A percentile compares a stretch with the other conserved stretches of the same genome.
These are phyloP conservation scores for Microchrysa polita DNA, from an alignment of 2,888 invertebrate genomes.

Conservation along the genomic window DNA sequence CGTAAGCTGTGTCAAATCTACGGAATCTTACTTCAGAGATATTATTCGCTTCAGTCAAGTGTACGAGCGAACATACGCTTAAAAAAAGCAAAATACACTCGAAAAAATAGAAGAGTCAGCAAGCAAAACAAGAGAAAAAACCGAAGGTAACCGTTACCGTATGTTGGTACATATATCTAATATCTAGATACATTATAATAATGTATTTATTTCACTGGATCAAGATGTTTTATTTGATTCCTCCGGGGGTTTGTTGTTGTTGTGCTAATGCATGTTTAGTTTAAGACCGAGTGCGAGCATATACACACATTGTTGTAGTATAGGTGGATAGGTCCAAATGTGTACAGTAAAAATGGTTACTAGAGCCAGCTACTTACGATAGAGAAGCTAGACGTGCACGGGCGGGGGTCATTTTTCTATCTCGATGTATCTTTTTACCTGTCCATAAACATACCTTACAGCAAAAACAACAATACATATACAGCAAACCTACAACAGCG, in stretches of 20 bases:
- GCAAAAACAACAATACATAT: no score
- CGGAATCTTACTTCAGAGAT: no score
- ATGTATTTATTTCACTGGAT: constrained; percentile 27
- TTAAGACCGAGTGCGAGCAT: background rate
- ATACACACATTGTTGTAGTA: no score
- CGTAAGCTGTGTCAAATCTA: no score
- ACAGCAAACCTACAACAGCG: no score
- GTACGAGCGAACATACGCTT: constrained; percentile 35
- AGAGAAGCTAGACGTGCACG: background rate
- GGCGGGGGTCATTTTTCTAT: constrained; percentile 23
- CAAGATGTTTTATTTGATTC: constrained; percentile 2
- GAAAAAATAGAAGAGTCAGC: background rate
- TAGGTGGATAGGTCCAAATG: no score
- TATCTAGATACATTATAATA: background rate
- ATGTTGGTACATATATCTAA: background rate
- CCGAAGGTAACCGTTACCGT: constrained; percentile 34
- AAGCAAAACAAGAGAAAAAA: constrained; percentile 10
- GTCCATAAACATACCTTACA: background rate
- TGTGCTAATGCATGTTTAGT: background rate
- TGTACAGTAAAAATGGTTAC: no score
- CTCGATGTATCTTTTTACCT: background rate
- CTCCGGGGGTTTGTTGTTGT: background rate
- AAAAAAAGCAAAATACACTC: background rate
- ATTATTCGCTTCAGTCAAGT: constrained; percentile 6
- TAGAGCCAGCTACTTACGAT: background rate